Percentiles rank a stretch among this genome's conserved stretches.
These are phyloP conservation scores for Lamprotornis superbus DNA, from an alignment of 2,113 vertebrate genomes.

Conservation along the genomic window DNA sequence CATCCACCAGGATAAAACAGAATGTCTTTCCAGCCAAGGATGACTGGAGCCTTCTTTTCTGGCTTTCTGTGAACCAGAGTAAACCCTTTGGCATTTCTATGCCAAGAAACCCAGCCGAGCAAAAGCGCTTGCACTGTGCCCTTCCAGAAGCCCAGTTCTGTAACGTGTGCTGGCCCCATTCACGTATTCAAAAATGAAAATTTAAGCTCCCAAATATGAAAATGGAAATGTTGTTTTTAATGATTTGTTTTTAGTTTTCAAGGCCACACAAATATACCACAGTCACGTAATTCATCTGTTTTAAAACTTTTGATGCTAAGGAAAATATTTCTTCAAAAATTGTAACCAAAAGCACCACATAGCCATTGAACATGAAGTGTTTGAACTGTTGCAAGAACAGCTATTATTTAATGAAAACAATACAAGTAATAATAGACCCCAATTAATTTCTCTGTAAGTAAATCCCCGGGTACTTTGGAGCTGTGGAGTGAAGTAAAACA, in stretches of 20 bases:
- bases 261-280: neutral
- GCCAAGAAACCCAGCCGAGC: neutral
- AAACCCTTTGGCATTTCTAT: neutral
- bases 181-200: neutral
- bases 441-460: neutral
- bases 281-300: neutral
- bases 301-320: neutral
- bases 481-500: neutral
- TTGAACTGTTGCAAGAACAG: neutral
- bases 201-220: neutral
- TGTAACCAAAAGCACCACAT: neutral
- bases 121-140: rapidly evolving
- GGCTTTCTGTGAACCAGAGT: neutral
- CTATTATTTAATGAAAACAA: neutral
- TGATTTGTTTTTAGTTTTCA: neutral
- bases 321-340: neutral
- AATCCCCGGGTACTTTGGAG: neutral
- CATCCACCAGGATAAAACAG: neutral
- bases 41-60: neutral
- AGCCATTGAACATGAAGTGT: neutral
- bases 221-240: neutral
- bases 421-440: neutral
- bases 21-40: neutral
- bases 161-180: neutral
- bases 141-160: neutral